Percentiles rank a stretch among this genome's conserved stretches.
phyloP scores from a whole-genome alignment of 2,888 invertebrate genomes.

The Hydropsyche betteni region DNA sequence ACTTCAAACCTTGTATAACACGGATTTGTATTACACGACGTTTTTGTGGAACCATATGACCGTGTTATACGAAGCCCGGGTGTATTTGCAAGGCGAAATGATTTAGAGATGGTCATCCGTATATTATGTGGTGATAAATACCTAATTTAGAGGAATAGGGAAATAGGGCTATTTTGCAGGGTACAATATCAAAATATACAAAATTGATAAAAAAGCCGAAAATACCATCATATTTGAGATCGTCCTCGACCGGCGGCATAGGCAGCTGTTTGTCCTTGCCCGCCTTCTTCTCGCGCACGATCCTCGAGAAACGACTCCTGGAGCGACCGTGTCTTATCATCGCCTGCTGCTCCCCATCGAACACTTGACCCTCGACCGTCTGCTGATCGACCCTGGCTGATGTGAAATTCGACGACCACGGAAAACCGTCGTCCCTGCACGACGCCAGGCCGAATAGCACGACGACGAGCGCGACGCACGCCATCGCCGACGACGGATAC shows the following conservation, averaged over 20 bases:
- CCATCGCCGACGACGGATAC: neutral
- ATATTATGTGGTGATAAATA: too few relatives aligned
- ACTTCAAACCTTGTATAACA: too few relatives aligned
- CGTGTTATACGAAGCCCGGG: too few relatives aligned
- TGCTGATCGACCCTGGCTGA: neutral
- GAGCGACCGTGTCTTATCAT: slow-evolving; percentile 63
- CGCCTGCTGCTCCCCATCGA: slow-evolving; percentile 54
- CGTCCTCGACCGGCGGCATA: neutral
- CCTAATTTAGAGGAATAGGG: too few relatives aligned
- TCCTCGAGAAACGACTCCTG: slow-evolving; percentile 55
- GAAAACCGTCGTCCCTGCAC: neutral
- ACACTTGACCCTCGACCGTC: slow-evolving; percentile 44
- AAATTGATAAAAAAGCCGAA: neutral
- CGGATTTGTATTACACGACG: too few relatives aligned
- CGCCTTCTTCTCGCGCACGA: slow-evolving; percentile 50
- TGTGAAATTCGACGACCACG: neutral
- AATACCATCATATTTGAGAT: neutral
- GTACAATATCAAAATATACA: too few relatives aligned
- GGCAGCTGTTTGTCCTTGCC: slow-evolving; percentile 35
- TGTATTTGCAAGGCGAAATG: too few relatives aligned
- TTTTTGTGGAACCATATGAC: too few relatives aligned
- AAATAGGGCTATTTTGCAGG: too few relatives aligned
- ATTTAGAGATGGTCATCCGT: too few relatives aligned
- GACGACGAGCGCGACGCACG: neutral
- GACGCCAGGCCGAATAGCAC: neutral